Conservation (phyloP, 2,797 vertebrate species). For the Urophycis tenuis region DNA sequence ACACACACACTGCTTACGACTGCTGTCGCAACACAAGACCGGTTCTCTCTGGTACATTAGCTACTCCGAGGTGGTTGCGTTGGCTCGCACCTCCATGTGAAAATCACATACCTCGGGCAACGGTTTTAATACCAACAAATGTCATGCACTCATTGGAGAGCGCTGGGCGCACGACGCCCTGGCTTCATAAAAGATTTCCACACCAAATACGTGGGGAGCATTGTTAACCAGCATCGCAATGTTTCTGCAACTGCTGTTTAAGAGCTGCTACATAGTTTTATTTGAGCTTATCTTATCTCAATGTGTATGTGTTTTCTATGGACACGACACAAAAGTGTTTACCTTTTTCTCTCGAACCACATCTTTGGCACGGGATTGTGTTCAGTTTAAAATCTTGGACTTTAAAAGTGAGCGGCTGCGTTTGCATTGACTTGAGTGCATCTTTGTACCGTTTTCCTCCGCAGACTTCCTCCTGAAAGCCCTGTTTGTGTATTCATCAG, state of each 20-base stretch:
- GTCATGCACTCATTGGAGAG: not conserved
- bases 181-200: not conserved
- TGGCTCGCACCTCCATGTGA: not conserved
- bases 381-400: not conserved
- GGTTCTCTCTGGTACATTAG: not conserved
- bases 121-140: not conserved
- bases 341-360: not conserved
- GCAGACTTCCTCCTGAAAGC: not conserved
- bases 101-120: not conserved
- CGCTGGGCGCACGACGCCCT: not conserved
- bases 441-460: not conserved
- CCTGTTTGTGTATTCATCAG: not conserved
- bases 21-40: not conserved
- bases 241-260: not conserved
- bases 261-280: not conserved
- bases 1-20: not conserved
- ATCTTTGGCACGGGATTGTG: not conserved
- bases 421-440: not conserved
- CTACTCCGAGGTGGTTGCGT: not conserved
- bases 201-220: not conserved
- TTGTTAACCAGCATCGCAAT: not conserved
- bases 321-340: not conserved
- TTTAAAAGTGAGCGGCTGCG: not conserved
- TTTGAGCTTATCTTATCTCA: not conserved
- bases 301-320: not conserved